These are phyloP conservation scores for Petrophora chlorosata DNA, from an alignment of 2,888 invertebrate genomes.

Conservation along the genomic window DNA sequence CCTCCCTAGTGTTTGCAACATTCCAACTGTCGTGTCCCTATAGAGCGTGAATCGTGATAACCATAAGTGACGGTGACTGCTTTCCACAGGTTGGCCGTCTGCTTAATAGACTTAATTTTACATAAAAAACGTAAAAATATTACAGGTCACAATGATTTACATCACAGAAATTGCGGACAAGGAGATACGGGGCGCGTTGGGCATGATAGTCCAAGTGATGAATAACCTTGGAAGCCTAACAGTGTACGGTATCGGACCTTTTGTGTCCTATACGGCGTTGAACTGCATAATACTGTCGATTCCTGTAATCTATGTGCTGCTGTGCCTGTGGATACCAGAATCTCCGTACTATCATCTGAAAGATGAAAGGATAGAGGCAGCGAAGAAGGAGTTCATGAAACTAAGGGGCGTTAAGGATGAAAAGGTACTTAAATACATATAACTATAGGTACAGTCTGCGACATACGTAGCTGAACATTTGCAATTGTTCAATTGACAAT, in stretches of 20 bases:
- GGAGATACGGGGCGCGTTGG: conserved; percentile 74
- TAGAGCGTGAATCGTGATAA: no score
- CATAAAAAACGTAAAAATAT: conserved; percentile 25
- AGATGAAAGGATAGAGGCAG: conserved; percentile 72
- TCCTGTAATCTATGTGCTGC: conserved; percentile 72
- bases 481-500: not conserved
- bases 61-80: no score
- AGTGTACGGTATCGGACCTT: conserved; percentile 75
- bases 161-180: conserved; percentile 81
- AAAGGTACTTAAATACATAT: conserved; percentile 50
- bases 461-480: not conserved
- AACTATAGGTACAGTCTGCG: not conserved
- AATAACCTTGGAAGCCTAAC: conserved; percentile 72
- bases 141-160: conserved; percentile 80
- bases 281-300: conserved; percentile 74
- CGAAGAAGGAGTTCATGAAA: conserved; percentile 67
- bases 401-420: conserved; percentile 73
- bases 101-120: not conserved
- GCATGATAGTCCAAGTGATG: conserved; percentile 78
- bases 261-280: conserved; percentile 70
- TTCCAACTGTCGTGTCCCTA: no score
- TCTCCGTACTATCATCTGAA: conserved; percentile 85
- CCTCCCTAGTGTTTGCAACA: no score
- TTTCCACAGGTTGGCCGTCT: no score
- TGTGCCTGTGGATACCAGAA: conserved; percentile 84